Percentiles rank a stretch among this genome's conserved stretches.
These are phyloP conservation scores for Nemapogon koenigi DNA, from an alignment of 2,888 invertebrate species.

Conservation along the genomic window DNA sequence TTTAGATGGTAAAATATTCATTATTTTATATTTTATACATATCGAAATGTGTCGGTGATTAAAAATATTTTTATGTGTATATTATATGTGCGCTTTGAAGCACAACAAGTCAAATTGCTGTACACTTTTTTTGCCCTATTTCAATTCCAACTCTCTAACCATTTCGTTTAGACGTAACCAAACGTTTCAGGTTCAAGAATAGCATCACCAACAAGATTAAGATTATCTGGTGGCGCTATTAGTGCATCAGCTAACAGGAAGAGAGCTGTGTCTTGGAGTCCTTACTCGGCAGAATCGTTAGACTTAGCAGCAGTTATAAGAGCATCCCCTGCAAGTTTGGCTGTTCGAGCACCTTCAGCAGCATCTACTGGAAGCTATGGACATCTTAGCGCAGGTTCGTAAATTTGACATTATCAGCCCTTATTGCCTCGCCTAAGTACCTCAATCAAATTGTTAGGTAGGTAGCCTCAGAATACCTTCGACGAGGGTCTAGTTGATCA, in stretches of 20 bases:
- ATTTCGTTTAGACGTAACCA: too few relatives aligned
- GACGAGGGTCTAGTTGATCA: too few relatives aligned
- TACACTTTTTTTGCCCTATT: too few relatives aligned
- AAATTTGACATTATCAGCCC: too few relatives aligned
- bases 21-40: not conserved
- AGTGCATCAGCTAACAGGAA: slow-evolving; percentile 76
- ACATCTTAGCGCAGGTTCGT: slow-evolving; percentile 88
- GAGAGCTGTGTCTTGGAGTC: slow-evolving; percentile 91
- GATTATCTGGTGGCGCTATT: slow-evolving; percentile 52
- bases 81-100: too few relatives aligned
- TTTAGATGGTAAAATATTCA: slow-evolving; percentile 75
- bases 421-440: too few relatives aligned
- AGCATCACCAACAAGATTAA: slow-evolving; percentile 51
- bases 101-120: too few relatives aligned
- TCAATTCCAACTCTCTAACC: too few relatives aligned
- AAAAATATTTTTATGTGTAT: too few relatives aligned
- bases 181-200: slow-evolving; percentile 56
- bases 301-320: slow-evolving; percentile 96
- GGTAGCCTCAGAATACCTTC: too few relatives aligned
- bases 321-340: slow-evolving; percentile 92
- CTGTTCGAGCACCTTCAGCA: slow-evolving; percentile 86
- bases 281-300: slow-evolving; percentile 89
- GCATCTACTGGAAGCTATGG: slow-evolving; percentile 91
- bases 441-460: too few relatives aligned
- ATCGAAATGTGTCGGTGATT: too few relatives aligned